phyloP scores from a whole-genome alignment of 2,113 vertebrate species.

The Epinephelus moara region DNA sequence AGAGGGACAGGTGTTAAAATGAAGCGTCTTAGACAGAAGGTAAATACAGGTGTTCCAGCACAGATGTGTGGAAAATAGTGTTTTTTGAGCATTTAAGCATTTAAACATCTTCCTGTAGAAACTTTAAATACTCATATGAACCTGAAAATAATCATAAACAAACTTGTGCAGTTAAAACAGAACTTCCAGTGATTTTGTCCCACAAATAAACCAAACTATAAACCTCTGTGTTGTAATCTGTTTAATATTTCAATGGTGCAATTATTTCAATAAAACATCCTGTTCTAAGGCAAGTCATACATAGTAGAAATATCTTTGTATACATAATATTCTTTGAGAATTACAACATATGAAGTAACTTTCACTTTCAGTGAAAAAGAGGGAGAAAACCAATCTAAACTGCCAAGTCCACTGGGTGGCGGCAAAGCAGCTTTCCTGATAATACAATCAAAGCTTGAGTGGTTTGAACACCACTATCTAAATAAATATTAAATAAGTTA shows the following conservation, averaged over 20 bases:
- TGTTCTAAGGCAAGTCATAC: constrained; percentile 43
- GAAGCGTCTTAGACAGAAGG: no score
- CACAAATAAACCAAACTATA: constrained; percentile 17
- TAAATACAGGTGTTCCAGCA: no score
- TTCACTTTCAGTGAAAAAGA: constrained; percentile 46
- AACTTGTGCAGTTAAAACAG: neutral
- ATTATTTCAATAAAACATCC: constrained; percentile 5
- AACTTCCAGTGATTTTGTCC: neutral
- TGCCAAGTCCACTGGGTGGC: constrained; percentile 67
- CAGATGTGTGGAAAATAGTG: no score
- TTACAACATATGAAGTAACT: constrained; percentile 51
- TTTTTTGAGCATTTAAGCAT: no score
- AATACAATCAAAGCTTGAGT: constrained; percentile 40
- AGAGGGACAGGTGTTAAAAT: no score
- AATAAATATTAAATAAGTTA: constrained; percentile 81
- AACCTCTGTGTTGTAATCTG: neutral
- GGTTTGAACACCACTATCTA: constrained; percentile 13
- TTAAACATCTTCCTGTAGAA: no score
- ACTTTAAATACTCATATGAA: no score
- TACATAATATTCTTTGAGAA: constrained; percentile 68
- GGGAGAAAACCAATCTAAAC: neutral
- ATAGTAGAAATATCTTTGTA: constrained; percentile 54
- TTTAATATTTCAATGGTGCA: constrained; percentile 50
- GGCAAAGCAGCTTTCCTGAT: constrained; percentile 61
- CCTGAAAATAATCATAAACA: neutral